phyloP scores from a whole-genome alignment of 2,797 vertebrate species.

The Mormyrus proboscirostris region DNA sequence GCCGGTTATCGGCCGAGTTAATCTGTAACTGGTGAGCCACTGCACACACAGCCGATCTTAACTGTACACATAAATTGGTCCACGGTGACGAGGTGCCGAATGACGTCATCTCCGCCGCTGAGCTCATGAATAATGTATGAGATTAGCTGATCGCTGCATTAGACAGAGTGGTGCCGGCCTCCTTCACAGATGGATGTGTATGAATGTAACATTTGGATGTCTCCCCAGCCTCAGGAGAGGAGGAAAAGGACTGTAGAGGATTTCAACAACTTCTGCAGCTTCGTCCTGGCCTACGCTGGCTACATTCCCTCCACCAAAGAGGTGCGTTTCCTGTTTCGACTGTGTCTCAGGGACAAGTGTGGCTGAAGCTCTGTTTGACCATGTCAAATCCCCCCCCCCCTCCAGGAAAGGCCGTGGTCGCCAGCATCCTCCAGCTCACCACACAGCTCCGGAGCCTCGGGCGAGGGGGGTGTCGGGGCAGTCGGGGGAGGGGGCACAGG shows the following conservation, averaged over 20 bases:
- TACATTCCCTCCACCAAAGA: slow-evolving; percentile 85
- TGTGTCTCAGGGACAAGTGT: background rate
- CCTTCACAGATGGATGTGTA: background rate
- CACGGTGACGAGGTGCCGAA: background rate
- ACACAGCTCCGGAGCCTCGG: slow-evolving; percentile 26
- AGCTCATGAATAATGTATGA: background rate
- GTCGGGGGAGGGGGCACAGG: slow-evolving; percentile 49
- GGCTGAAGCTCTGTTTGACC: background rate
- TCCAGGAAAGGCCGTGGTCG: slow-evolving; percentile 52
- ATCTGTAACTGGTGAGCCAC: background rate
- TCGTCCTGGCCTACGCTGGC: slow-evolving; percentile 83
- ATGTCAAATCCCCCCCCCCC: background rate
- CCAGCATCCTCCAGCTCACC: slow-evolving; percentile 51
- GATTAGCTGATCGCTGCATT: background rate
- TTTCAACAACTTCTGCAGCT: slow-evolving; percentile 92
- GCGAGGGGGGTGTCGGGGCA: slow-evolving; percentile 46
- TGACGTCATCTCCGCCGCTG: background rate
- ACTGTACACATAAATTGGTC: background rate
- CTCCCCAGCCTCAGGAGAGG: slow-evolving; percentile 74
- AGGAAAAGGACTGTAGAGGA: slow-evolving; percentile 85
- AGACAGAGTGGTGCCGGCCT: background rate
- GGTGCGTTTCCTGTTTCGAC: slow-evolving; percentile 48
- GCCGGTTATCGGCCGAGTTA: background rate
- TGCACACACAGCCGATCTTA: background rate
- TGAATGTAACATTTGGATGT: background rate